Base-by-base conservation (phyloP, 2,797 vertebrate genomes). In the Apogon hyalosoma region DNA sequence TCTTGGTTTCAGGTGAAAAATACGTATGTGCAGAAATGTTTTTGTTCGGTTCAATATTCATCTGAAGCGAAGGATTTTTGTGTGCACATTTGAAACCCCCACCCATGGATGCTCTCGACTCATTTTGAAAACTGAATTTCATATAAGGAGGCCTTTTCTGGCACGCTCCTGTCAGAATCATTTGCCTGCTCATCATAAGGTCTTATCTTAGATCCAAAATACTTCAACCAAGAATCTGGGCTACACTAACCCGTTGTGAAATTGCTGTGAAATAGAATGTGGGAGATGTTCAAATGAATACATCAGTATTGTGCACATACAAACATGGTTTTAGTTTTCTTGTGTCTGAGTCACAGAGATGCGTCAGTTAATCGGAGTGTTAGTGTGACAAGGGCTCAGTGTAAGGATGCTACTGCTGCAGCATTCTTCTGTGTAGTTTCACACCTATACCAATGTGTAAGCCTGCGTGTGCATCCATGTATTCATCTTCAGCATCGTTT, bases 241-340 rank as follows among this genome's bases (percentile, higher is more conserved):
- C 71, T 77, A 2, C 62, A 31, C 65, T 84, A 80, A 79, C 50
- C 50, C 63, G 42, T 53, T 48, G 83, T 64, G 80, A 86, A 89
- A 90, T 90, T 86, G 84, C 82, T 86, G 86, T 87, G 86, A 88
- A 88, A 90, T 83, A 68, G 84, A 83, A 88, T 65, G 72, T 31
- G 51, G 68, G 73, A 68, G 74, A 85, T 47, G 79, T 69, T 82
- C 48, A 75, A 64, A 87, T 82, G 80, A 86, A 88, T 73, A 48
- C 81, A 86, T 87, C 84, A 70, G 60, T 12, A 68, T 68, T 66
- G 74, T 77, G 80, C 81, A 80, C 80, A 75, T 73, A 80, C 67
- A 80, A 86, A 83, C 80, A 69, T 56, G 80, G 70, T 42, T 68
- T 79, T 76, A 82, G 84, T 73, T 73, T 73, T 61, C 66, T 52